Percentiles rank a stretch among this genome's conserved stretches.
These are phyloP conservation scores for Cistogaster globosa DNA, from an alignment of 2,888 invertebrate genomes.

Conservation along the genomic window DNA sequence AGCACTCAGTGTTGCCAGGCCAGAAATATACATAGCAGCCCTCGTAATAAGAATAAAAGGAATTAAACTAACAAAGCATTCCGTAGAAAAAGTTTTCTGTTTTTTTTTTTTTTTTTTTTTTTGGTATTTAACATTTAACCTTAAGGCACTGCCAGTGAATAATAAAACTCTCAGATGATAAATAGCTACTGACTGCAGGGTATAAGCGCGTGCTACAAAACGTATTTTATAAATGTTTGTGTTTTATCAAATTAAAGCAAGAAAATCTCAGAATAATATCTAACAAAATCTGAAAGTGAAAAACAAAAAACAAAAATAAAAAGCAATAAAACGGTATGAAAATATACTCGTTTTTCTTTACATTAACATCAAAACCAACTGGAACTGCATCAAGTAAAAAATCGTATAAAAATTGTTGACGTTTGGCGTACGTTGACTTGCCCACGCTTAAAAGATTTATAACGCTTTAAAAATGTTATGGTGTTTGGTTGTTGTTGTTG, in stretches of 20 bases:
- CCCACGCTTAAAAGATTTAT: slow-evolving; percentile 70
- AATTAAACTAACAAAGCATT: too few relatives aligned
- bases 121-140: too few relatives aligned
- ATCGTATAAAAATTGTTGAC: slow-evolving; percentile 64
- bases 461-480: slow-evolving; percentile 63
- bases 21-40: too few relatives aligned
- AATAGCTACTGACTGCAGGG: slow-evolving; percentile 1
- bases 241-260: slow-evolving; percentile 19
- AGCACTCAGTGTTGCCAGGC: too few relatives aligned
- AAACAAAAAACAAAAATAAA: slow-evolving; percentile 2
- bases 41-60: too few relatives aligned
- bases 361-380: slow-evolving; percentile 32
- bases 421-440: slow-evolving; percentile 71
- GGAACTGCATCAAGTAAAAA: slow-evolving; percentile 17
- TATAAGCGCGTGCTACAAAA: slow-evolving; percentile 69
- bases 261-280: slow-evolving; percentile 25
- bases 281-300: slow-evolving; percentile 55
- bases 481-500: slow-evolving; percentile 30
- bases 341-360: slow-evolving; percentile 26
- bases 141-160: too few relatives aligned
- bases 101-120: too few relatives aligned
- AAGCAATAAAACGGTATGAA: slow-evolving; percentile 15
- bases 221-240: slow-evolving; percentile 49
- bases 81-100: too few relatives aligned
- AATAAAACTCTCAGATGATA: neutral